These are phyloP conservation scores for Tetragonisca angustula DNA, from an alignment of 2,888 invertebrate species.

Conservation along the genomic window DNA sequence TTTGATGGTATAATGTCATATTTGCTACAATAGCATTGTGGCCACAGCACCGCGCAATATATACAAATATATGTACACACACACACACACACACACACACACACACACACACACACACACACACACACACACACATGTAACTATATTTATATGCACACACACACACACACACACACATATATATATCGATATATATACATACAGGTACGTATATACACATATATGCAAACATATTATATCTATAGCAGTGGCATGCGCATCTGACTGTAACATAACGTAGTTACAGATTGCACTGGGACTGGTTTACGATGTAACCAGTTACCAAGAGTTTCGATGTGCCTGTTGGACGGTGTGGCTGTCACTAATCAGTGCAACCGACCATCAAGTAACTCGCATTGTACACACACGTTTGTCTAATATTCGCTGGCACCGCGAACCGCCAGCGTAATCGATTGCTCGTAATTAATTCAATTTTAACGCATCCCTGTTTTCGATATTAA, in stretches of 20 bases:
- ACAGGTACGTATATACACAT: no score
- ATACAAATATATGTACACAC: no score
- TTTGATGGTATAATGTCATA: slow-evolving; percentile 51
- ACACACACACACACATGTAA: no score
- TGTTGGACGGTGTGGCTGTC: slow-evolving; percentile 39
- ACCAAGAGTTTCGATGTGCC: slow-evolving; percentile 56
- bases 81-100: no score
- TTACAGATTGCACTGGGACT: slow-evolving; percentile 67
- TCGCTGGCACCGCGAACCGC: slow-evolving; percentile 39
- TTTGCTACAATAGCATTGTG: slow-evolving; percentile 27
- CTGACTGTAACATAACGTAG: slow-evolving; percentile 53
- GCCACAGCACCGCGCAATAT: slow-evolving; percentile 35
- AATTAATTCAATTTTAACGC: slow-evolving; percentile 53
- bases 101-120: no score
- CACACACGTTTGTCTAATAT: slow-evolving; percentile 44
- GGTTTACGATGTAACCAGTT: slow-evolving; percentile 70
- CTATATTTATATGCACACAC: slow-evolving; percentile 10
- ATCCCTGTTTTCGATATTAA: slow-evolving; percentile 46
- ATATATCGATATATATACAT: no score
- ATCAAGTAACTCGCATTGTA: slow-evolving; percentile 47
- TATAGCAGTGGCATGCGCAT: slow-evolving; percentile 42
- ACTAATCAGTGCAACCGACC: slow-evolving; percentile 58
- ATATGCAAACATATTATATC: not conserved
- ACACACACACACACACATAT: not conserved
- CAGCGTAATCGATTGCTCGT: slow-evolving; percentile 43